Base-by-base conservation (phyloP, 2,113 vertebrate species). In the Bufo gargarizans region DNA sequence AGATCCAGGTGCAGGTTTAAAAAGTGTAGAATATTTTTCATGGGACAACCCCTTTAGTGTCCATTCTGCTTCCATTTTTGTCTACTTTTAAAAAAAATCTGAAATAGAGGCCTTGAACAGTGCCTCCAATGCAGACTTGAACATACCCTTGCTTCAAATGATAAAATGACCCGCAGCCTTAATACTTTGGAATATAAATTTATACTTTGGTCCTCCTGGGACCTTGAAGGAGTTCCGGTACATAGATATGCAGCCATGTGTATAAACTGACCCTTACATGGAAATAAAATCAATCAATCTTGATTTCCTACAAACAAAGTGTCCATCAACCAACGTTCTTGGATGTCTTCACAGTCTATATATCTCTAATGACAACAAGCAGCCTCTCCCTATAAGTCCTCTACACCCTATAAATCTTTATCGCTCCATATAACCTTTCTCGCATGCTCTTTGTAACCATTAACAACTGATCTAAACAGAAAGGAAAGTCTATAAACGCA, bases 391-490 rank as follows among this genome's bases (percentile, higher is more conserved):
- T 69, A 56, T 87, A 87, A 56, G 33, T 80, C 47, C 33, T 58
- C 6, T 45, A 61, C 78, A 81, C 10, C 55, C 78, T 61, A 81
- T 81, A 33, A 81, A 81, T 78, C 77, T 80, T 65, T 79, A 80
- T 65, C 22, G 77, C 76, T 80, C 17, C 77, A 69, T 43, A 87
- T 80, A 80, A 86, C 47, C 22, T 45, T 65, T 67, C 49, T 65
- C 59, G 4, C 53, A 19, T 47, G 86, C 65, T 58, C 61, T 49
- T 81, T 87, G 79, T 58, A 87, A 69, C 77, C 77, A 87, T 80
- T 69, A 87, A 87, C 86, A 87, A 87, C 49, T 72, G 86, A 81
- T 79, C 69, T 56, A 65, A 55, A 59, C 69, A 81, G 61, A 87
- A 81, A 81, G 53, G 65, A 58, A 12, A 47, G 65, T 53, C 33